Evolutionary conservation across 2,888 invertebrate genomes (phyloP), one percentile per base, ranked within the genome.

Genomic region (Scrobipalpa costella): DNA sequence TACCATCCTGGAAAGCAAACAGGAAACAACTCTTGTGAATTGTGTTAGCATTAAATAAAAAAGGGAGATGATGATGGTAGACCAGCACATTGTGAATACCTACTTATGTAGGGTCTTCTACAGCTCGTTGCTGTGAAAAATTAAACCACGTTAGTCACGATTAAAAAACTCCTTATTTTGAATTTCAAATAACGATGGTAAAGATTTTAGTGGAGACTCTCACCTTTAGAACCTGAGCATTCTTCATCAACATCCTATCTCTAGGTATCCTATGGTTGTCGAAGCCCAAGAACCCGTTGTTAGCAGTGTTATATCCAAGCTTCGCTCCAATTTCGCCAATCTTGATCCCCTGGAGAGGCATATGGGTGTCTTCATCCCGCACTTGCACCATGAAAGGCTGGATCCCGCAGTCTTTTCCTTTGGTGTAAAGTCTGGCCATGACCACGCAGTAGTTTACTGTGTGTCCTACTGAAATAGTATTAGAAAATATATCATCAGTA

Each of bases 301-400:
- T 98, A 2, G 95, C 95, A 0, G 94, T 94, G 75, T 97, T 96
- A 93, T 96, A 97, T 5, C 97, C 98, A 38, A 99, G 91, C 79
- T 98, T 98, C 0, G 96, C 95, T 0, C 98, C 98, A 68, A 99
- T 98, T 85, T 99, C 99, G 0, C 98, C 98, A 64, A 98, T 93
- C 78, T 95, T 96, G 63, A 98, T 95, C 75, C 98, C 98, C 7
- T 94, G 94, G 73, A 98, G 76, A 0, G 98, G 97, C 81, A 94
- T 89, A 76, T 98, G 98, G 0, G 97, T 97, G n/a, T 97, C 94
- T 79, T 96, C 94, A 73, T 98, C 96, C 68, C 99, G 92, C 8
- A 98, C 85, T 80, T 98, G 98, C 0, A 98, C 97, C 70, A 99
- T 93, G 78, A 99, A 99, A 0, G 97, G 95, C 76, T 98, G 98